Conservation (phyloP, 1,140 invertebrate genomes). For the Lordiphosa mommai region DNA sequence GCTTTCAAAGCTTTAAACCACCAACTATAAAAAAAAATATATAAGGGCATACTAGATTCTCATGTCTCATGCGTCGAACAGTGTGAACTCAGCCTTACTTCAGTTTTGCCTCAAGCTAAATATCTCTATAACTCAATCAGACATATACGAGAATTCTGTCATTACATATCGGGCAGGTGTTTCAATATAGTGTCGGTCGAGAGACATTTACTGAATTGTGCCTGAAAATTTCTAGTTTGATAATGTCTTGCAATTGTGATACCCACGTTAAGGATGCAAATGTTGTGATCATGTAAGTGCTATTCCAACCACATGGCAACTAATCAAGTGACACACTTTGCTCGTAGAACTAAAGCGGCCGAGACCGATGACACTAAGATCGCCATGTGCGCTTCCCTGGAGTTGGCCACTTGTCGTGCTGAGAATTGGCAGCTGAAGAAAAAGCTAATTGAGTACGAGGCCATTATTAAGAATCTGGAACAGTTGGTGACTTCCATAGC, state of each 20-base stretch:
- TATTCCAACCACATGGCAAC: not conserved
- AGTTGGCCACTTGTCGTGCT: slow-evolving; percentile 37
- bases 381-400: slow-evolving; percentile 35
- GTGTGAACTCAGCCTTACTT: no score
- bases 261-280: not conserved
- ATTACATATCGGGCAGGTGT: not conserved
- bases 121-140: not conserved
- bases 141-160: not conserved
- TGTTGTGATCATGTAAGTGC: slow-evolving; percentile 26
- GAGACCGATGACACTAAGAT: slow-evolving; percentile 47
- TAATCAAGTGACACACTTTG: not conserved
- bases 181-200: slow-evolving; percentile 8
- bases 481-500: slow-evolving; percentile 44
- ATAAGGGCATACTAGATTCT: no score
- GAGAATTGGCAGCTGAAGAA: slow-evolving; percentile 58
- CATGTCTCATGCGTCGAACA: no score
- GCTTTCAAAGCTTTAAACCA: no score
- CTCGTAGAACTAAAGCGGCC: slow-evolving; percentile 8
- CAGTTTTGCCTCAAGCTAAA: no score
- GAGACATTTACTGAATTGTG: slow-evolving; percentile 10
- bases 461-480: slow-evolving; percentile 42
- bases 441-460: slow-evolving; percentile 41
- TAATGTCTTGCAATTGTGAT: slow-evolving; percentile 43
- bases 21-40: no score
- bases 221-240: slow-evolving; percentile 31